Percentiles rank a stretch among this genome's conserved stretches.
phyloP scores from a whole-genome alignment of 2,113 vertebrate genomes.

The human region DNA sequence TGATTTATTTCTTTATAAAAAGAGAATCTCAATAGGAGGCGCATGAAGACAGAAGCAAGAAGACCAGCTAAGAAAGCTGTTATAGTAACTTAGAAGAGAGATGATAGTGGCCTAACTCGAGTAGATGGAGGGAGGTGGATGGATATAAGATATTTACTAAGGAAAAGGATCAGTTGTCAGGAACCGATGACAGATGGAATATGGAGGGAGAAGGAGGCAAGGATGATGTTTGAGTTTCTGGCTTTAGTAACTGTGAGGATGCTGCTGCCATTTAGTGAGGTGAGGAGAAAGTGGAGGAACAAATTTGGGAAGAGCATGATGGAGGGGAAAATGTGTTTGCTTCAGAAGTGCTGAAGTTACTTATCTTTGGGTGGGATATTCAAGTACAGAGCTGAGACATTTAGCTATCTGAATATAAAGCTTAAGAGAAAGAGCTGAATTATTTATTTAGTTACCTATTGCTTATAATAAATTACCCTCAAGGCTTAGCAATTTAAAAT shows the following conservation, averaged over 20 bases:
- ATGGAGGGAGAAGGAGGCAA: not conserved
- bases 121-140: not conserved
- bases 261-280: not conserved
- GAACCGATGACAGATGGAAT: not conserved
- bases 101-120: not conserved
- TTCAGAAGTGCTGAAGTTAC: not conserved
- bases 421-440: not conserved
- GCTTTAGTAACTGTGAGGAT: not conserved
- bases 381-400: not conserved
- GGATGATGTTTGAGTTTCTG: not conserved
- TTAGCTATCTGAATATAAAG: not conserved
- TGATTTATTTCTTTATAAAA: constrained; percentile 24
- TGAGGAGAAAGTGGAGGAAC: not conserved
- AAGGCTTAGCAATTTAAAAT: not conserved
- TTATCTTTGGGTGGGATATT: not conserved
- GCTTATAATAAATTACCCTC: not conserved
- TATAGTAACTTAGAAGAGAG: not conserved
- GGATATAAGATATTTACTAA: not conserved
- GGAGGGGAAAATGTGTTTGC: not conserved
- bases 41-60: not conserved
- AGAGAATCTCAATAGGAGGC: not conserved
- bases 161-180: not conserved
- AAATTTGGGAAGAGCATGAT: not conserved
- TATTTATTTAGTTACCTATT: not conserved
- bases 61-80: not conserved